Base-by-base conservation (phyloP, 2,888 invertebrate genomes). In the Campoletis raptor region DNA sequence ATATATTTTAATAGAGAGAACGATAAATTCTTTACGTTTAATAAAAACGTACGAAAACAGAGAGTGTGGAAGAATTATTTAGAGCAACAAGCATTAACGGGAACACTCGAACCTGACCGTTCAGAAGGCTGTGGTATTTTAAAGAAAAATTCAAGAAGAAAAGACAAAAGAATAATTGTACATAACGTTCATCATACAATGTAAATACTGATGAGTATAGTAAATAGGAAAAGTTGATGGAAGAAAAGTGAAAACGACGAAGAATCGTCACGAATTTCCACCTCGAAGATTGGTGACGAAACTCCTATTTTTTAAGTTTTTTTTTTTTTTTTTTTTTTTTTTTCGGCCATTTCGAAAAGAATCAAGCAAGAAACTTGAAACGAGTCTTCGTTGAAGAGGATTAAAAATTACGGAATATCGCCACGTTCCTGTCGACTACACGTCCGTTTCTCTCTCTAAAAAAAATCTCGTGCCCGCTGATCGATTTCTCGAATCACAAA, bases 51-150 rank as follows among this genome's bases (percentile, higher is more conserved):
- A 54, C 0, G 9, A 61, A 21, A 66, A 48, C 36, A 48, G 21
- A 30, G 66, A 12, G 57, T 21, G 21, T 21, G 21, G 36, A 36
- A 69, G 18, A 21, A 42, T 70, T 42, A 70, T 36, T 54, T 12
- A 9, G 45, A 57, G 72, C 64, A 77, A 79, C 64, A 77, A 79
- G 64, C 74, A 86, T 85, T n/a, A 82, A 70, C 84, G 78, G 86
- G 76, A 78, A 80, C 83, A 76, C 66, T 73, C 61, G 87, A 79
- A 89, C 89, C 88, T 89, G 84, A 88, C 88, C 87, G 88, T 88
- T 88, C 88, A 88, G 72, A 83, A 87, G 89, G 89, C 89, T 90
- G 89, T 90, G 89, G 88, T 89, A 88, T 87, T 87, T 87, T 80
- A 82, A 82, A 86, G 30, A 54, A 1, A 85, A 66, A 64, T 37